Conservation (phyloP, 1,140 invertebrate genomes). For the Drosophila sp. region DNA sequence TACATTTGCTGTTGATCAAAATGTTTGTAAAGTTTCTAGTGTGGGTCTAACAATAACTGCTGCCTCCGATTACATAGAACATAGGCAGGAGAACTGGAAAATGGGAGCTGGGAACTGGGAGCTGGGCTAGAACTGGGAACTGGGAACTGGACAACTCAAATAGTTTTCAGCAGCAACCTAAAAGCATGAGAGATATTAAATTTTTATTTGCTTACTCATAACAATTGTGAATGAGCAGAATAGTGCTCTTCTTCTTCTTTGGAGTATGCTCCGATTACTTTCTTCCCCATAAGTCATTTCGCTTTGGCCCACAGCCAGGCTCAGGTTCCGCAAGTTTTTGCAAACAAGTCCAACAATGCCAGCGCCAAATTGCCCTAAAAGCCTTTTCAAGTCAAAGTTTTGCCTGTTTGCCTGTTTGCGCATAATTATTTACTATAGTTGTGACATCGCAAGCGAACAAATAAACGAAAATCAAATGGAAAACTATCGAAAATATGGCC, state of each 20-base stretch:
- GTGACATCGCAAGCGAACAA: slow-evolving; percentile 50
- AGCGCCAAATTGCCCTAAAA: slow-evolving; percentile 80
- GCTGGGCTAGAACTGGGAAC: neutral
- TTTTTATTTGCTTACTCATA: slow-evolving; percentile 77
- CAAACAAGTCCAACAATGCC: slow-evolving; percentile 78
- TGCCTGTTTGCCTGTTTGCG: slow-evolving; percentile 76
- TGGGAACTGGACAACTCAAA: slow-evolving; percentile 40
- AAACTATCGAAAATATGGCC: slow-evolving; percentile 24
- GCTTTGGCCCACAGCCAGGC: slow-evolving; percentile 60
- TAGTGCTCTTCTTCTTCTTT: slow-evolving; percentile 7
- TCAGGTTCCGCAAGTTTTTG: slow-evolving; percentile 56
- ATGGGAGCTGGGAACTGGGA: neutral
- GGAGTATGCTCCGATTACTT: slow-evolving; percentile 23
- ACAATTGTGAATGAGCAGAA: slow-evolving; percentile 54
- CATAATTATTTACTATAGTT: slow-evolving; percentile 80
- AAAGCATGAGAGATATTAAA: slow-evolving; percentile 70
- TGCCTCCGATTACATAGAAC: slow-evolving; percentile 38
- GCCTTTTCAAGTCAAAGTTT: slow-evolving; percentile 78
- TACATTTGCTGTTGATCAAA: slow-evolving; percentile 59
- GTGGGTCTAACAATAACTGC: slow-evolving; percentile 40
- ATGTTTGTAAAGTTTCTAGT: slow-evolving; percentile 61
- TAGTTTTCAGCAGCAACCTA: slow-evolving; percentile 67
- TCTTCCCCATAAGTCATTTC: slow-evolving; percentile 62
- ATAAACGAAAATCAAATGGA: slow-evolving; percentile 23
- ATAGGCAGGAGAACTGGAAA: neutral